Conservation (phyloP, 2,797 vertebrate species). For the Tiaroga cobitis region DNA sequence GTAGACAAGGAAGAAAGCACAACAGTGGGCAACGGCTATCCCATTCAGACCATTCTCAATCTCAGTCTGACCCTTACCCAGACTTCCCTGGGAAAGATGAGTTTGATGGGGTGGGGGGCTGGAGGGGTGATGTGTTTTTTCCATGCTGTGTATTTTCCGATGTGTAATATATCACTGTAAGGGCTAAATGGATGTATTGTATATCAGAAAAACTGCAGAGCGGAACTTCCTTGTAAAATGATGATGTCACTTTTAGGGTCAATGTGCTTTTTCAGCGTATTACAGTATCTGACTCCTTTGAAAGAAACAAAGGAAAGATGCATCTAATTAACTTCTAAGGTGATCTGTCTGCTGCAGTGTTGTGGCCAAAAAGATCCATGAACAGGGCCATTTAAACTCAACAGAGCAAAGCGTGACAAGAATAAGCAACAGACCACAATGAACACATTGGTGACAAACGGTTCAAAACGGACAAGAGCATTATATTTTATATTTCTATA, state of each 20-base stretch:
- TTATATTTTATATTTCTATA: background rate
- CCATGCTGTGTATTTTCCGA: conserved; percentile 40
- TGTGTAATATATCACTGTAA: conserved; percentile 22
- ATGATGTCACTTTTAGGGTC: conserved; percentile 25
- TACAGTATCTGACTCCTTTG: conserved; percentile 12
- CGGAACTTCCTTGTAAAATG: conserved; percentile 2
- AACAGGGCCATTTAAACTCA: background rate
- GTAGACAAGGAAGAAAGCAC: background rate
- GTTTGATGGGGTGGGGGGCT: background rate
- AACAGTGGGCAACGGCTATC: background rate
- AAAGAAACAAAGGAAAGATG: conserved; percentile 5
- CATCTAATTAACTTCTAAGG: background rate
- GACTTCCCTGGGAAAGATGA: background rate
- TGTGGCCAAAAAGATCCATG: background rate
- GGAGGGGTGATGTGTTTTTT: conserved; percentile 17
- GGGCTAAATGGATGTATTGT: conserved; percentile 38
- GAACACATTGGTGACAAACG: background rate
- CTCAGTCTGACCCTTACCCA: conserved; percentile 15
- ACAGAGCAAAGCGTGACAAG: background rate
- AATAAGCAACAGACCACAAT: background rate
- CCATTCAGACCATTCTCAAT: conserved; percentile 25
- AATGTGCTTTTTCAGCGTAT: conserved; percentile 14
- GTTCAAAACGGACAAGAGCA: too few relatives aligned
- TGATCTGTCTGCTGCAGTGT: background rate
- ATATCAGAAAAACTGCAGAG: conserved; percentile 23